These are phyloP conservation scores for Nannobrachium achirus DNA, from an alignment of 2,113 vertebrate genomes.

Conservation along the genomic window DNA sequence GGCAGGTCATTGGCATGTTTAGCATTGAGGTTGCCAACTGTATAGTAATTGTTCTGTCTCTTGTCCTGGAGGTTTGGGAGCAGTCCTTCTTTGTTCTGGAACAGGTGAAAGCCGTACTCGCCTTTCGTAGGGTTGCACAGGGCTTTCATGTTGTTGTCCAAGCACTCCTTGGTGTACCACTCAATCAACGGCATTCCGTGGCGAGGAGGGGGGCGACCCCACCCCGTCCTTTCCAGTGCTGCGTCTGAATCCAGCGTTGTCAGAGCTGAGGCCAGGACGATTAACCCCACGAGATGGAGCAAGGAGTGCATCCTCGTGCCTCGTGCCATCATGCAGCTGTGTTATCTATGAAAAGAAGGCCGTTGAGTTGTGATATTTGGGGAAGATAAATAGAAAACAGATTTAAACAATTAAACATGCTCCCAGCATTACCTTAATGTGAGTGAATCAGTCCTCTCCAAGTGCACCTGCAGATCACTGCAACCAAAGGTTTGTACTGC, in stretches of 20 bases:
- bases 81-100: constrained; percentile 52
- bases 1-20: constrained; percentile 58
- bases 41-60: constrained; percentile 56
- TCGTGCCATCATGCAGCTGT: too few relatives aligned
- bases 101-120: constrained; percentile 70
- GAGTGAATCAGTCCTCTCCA: neutral
- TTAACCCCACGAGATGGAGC: constrained; percentile 15
- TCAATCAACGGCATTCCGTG: constrained; percentile 65
- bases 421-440: constrained; percentile 33
- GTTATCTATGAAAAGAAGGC: constrained; percentile 12
- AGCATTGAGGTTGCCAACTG: constrained; percentile 69
- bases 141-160: constrained; percentile 74
- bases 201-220: constrained; percentile 68
- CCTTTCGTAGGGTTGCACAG: constrained; percentile 57
- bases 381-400: too few relatives aligned
- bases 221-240: constrained; percentile 62
- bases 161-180: constrained; percentile 70
- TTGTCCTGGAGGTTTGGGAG: constrained; percentile 63
- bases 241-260: constrained; percentile 56
- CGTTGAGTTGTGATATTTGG: neutral
- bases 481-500: neutral
- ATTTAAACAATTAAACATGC: too few relatives aligned
- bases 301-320: constrained; percentile 2
- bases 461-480: neutral
- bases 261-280: constrained; percentile 39